These are phyloP conservation scores for Allophyes oxyacanthae DNA, from an alignment of 2,888 invertebrate species.

Conservation along the genomic window DNA sequence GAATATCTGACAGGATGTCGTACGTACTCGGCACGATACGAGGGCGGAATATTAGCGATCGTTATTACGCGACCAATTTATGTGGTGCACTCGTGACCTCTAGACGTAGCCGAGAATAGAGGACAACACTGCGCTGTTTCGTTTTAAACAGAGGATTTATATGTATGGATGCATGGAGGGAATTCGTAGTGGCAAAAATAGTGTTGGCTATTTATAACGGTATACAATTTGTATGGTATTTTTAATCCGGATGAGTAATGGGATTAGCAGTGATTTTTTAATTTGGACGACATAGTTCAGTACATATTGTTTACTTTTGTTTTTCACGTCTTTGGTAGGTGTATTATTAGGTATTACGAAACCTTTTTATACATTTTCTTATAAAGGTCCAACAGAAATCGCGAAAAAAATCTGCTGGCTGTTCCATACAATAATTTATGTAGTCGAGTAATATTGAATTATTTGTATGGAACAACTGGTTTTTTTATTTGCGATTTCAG, in stretches of 20 bases:
- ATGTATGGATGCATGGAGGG: constrained; percentile 20
- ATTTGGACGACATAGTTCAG: constrained; percentile 2
- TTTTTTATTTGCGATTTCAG: too few relatives aligned
- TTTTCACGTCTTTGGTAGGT: too few relatives aligned
- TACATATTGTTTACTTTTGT: too few relatives aligned
- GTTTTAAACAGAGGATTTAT: constrained; percentile 40
- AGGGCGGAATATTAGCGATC: constrained; percentile 73
- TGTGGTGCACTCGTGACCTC: constrained; percentile 62
- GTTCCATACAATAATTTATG: too few relatives aligned
- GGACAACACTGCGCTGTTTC: constrained; percentile 25
- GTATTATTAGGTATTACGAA: too few relatives aligned
- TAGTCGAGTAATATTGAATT: too few relatives aligned
- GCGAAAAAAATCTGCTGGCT: too few relatives aligned
- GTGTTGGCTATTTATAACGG: constrained; percentile 34
- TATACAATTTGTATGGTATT: constrained; percentile 19
- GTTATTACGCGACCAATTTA: constrained; percentile 66
- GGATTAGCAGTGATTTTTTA: constrained; percentile 22
- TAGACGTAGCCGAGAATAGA: constrained; percentile 51
- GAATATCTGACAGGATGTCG: constrained; percentile 80
- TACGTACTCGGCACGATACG: constrained; percentile 67
- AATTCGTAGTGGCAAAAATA: constrained; percentile 33
- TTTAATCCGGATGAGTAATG: constrained; percentile 11
- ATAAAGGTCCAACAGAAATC: too few relatives aligned
- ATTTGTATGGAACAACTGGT: too few relatives aligned
- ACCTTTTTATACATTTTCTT: too few relatives aligned